phyloP scores from a whole-genome alignment of 1,140 invertebrate species.

The Chironomus tepperi region DNA sequence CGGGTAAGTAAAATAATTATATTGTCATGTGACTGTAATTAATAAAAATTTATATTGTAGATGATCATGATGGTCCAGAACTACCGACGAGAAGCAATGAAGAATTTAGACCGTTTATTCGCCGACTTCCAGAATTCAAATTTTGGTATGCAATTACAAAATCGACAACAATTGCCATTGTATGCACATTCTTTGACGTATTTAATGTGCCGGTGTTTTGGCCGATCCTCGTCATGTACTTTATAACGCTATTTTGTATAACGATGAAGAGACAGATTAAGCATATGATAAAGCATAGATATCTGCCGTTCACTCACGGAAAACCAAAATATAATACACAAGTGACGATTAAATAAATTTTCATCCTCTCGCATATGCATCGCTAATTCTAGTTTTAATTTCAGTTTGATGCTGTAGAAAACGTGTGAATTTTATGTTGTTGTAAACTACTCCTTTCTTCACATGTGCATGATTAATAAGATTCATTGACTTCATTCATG shows the following conservation, averaged over 20 bases:
- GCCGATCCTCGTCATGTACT: constrained; percentile 99
- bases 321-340: constrained; percentile 76
- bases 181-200: constrained; percentile 94
- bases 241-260: constrained; percentile 94
- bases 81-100: constrained; percentile 91
- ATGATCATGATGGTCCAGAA: constrained; percentile 78
- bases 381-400: constrained; percentile 16
- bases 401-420: constrained; percentile 18
- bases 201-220: constrained; percentile 99
- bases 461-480: neutral
- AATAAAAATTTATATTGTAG: constrained; percentile 37
- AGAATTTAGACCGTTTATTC: constrained; percentile 97
- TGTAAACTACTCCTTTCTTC: constrained; percentile 6
- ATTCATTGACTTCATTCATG: neutral
- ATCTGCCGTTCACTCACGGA: constrained; percentile 95
- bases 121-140: constrained; percentile 97
- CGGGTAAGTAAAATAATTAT: constrained; percentile 46
- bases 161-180: constrained; percentile 83
- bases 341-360: constrained; percentile 40
- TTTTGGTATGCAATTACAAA: constrained; percentile 98
- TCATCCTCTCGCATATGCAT: neutral
- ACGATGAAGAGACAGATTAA: constrained; percentile 99
- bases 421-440: constrained; percentile 10
- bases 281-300: constrained; percentile 99
- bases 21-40: constrained; percentile 19